A percentile compares a stretch with the other conserved stretches of the same genome.
Evolutionary conservation across 2,888 invertebrate genomes (phyloP).

Genomic region (Spilarctia lutea): DNA sequence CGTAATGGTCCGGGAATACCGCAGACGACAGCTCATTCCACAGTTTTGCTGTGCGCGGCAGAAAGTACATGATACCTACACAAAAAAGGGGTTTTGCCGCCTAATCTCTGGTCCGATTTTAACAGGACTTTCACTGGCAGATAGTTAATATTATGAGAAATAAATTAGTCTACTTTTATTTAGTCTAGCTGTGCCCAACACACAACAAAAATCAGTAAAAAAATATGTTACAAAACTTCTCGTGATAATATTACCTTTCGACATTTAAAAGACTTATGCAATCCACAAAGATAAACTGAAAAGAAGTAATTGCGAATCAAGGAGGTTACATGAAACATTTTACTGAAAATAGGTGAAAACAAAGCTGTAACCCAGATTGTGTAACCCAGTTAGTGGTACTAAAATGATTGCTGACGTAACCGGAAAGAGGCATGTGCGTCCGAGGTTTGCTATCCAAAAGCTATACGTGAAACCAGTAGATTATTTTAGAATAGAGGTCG

Average conservation of each 20-base stretch:
- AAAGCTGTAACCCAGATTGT: slow-evolving; percentile 54
- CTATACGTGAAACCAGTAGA: neutral
- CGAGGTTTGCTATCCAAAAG: neutral
- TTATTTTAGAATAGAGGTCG: slow-evolving; percentile 13
- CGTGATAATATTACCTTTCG: neutral
- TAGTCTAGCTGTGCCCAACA: too few relatives aligned
- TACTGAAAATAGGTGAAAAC: slow-evolving; percentile 56
- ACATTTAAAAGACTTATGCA: neutral
- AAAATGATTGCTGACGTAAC: slow-evolving; percentile 49
- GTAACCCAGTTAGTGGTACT: slow-evolving; percentile 38
- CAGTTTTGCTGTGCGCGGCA: too few relatives aligned
- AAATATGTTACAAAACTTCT: neutral
- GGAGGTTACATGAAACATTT: slow-evolving; percentile 48
- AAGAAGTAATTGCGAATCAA: slow-evolving; percentile 22
- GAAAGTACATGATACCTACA: too few relatives aligned
- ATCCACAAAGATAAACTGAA: slow-evolving; percentile 8
- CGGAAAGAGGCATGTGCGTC: slow-evolving; percentile 22
- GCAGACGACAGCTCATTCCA: too few relatives aligned
- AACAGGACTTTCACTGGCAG: too few relatives aligned
- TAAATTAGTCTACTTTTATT: too few relatives aligned
- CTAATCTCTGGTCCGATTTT: too few relatives aligned
- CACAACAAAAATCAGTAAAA: neutral
- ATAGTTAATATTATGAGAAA: too few relatives aligned
- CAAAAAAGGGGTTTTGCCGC: too few relatives aligned
- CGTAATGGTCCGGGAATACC: too few relatives aligned